Evolutionary conservation across 2,797 vertebrate species (phyloP).

Genomic region (Myotis planiceps): DNA sequence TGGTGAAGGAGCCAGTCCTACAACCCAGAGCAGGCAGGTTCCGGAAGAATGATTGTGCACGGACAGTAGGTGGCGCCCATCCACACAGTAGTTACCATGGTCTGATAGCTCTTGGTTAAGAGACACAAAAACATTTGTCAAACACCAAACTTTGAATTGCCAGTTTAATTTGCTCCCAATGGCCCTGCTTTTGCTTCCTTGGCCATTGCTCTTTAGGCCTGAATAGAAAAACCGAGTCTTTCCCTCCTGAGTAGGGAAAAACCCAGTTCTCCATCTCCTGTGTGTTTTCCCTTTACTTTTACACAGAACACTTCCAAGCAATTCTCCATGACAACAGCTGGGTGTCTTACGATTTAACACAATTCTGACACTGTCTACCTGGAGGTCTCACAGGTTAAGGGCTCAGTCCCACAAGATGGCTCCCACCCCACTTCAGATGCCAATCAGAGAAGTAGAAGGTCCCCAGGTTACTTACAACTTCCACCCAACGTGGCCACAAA

Average conservation of each 20-base stretch:
- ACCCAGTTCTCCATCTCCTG: neutral
- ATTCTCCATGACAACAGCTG: neutral
- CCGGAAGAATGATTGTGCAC: neutral
- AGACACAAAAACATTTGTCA: neutral
- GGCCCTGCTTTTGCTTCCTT: neutral
- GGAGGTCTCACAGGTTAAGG: neutral
- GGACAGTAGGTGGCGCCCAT: slow-evolving; percentile 46
- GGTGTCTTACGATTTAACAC: neutral
- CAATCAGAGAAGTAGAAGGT: neutral
- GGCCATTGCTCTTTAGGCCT: neutral
- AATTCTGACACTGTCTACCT: neutral
- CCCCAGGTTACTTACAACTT: neutral
- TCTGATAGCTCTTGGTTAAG: neutral
- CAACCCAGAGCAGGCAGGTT: rapidly evolving
- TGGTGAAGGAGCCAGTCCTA: neutral
- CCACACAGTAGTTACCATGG: neutral
- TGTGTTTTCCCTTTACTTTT: neutral
- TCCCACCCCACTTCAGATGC: neutral
- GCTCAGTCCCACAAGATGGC: neutral
- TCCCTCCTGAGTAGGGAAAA: neutral
- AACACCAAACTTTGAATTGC: neutral
- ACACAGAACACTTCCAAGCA: neutral
- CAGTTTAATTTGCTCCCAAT: neutral
- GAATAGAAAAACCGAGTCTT: neutral
- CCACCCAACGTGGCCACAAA: neutral